Percentiles rank a stretch among this genome's conserved stretches.
These are phyloP conservation scores for Heliconius nattereri DNA, from an alignment of 1,140 invertebrate genomes.

Conservation along the genomic window DNA sequence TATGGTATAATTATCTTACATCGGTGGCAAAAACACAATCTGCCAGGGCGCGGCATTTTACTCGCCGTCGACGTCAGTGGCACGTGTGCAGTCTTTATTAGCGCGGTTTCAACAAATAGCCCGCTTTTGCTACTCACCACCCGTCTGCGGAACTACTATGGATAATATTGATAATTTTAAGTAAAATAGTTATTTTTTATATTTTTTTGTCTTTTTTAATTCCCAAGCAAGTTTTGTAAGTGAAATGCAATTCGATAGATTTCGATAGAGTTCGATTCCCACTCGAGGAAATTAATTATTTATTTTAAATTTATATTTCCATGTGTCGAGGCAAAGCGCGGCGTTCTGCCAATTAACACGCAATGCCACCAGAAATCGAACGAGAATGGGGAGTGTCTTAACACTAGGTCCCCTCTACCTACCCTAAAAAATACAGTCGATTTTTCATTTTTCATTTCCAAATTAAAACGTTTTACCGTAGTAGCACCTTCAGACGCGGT, in stretches of 20 bases:
- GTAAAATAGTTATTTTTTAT: neutral
- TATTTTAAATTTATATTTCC: too few species aligned
- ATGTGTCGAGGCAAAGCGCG: too few species aligned
- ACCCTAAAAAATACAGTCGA: neutral
- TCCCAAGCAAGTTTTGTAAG: too few species aligned
- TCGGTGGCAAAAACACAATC: conserved; percentile 21
- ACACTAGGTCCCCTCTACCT: too few species aligned
- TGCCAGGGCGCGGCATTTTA: conserved; percentile 42
- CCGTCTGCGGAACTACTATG: conserved; percentile 33
- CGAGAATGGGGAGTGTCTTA: too few species aligned
- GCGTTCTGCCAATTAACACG: too few species aligned
- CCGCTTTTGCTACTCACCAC: conserved; percentile 39
- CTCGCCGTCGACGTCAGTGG: conserved; percentile 34
- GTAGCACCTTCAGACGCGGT: neutral
- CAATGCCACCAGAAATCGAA: too few species aligned
- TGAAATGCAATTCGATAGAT: too few species aligned
- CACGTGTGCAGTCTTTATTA: conserved; percentile 65
- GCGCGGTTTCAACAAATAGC: conserved; percentile 59
- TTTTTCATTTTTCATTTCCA: neutral
- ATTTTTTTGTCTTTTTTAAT: neutral
- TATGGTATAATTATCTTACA: neutral
- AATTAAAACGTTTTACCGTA: conserved; percentile 1
- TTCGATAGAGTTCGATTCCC: too few species aligned
- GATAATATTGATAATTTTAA: neutral
- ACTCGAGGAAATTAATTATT: too few species aligned